Conservation (phyloP, 1,140 invertebrate genomes). For the Araneus ventricosus region DNA sequence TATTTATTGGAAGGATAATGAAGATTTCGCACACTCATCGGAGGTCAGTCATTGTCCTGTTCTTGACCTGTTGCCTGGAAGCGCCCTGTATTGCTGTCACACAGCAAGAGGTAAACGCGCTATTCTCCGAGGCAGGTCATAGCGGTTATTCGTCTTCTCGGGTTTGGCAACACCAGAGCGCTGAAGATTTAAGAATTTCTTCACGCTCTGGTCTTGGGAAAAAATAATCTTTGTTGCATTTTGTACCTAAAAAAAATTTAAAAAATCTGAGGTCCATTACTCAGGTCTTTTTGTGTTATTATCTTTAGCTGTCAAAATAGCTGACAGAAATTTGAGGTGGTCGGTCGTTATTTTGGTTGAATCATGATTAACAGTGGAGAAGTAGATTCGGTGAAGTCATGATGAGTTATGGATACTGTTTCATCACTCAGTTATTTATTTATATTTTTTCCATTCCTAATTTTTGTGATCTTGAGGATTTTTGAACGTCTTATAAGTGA, state of each 20-base stretch:
- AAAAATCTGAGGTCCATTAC: background rate
- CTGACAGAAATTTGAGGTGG: too few species aligned
- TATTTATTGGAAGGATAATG: background rate
- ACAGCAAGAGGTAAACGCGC: background rate
- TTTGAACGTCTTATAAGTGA: too few species aligned
- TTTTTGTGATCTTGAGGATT: too few species aligned
- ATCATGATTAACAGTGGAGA: too few species aligned
- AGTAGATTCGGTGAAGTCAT: too few species aligned
- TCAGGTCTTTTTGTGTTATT: background rate
- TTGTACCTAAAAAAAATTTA: background rate
- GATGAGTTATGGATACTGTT: too few species aligned
- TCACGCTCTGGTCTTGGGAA: too few species aligned
- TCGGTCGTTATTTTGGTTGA: too few species aligned
- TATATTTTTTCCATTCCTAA: too few species aligned
- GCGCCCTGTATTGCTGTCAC: background rate
- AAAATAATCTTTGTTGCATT: too few species aligned
- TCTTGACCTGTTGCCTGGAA: background rate
- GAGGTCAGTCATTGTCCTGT: slow-evolving; percentile 15
- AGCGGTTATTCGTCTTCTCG: background rate
- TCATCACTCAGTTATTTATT: too few species aligned
- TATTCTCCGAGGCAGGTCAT: background rate
- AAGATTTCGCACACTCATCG: background rate
- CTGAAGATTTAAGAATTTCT: background rate
- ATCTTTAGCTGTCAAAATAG: background rate
- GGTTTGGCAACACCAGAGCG: background rate